These are phyloP conservation scores for Dromococcyx pavoninus DNA, from an alignment of 2,797 vertebrate genomes.

Conservation along the genomic window DNA sequence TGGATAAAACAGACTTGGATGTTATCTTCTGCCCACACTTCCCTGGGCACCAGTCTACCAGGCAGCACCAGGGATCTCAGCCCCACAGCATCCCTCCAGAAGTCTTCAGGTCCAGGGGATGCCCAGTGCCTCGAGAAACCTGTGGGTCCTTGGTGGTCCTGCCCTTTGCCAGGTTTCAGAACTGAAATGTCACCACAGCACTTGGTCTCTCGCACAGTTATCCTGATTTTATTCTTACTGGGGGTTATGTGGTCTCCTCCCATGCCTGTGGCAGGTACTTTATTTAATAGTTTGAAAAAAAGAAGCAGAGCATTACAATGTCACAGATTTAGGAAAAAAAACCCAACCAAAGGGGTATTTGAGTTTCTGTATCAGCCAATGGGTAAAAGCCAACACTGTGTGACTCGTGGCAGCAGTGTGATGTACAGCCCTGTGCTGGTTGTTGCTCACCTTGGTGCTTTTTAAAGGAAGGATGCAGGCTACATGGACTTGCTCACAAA, in stretches of 20 bases:
- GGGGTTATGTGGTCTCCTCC: neutral
- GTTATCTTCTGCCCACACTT: accelerated
- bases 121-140: neutral
- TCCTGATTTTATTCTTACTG: neutral
- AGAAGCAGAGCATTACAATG: neutral
- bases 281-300: neutral
- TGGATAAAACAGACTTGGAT: accelerated
- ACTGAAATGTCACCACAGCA: accelerated
- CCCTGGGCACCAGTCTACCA: neutral
- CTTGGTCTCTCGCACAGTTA: neutral
- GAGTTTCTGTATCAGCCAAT: neutral
- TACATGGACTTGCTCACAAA: neutral
- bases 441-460: neutral
- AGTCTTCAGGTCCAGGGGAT: neutral
- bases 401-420: neutral
- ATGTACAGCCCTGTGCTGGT: neutral
- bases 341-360: neutral
- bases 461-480: neutral
- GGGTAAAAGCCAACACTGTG: neutral
- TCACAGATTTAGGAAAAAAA: neutral
- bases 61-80: neutral
- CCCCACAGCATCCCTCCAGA: neutral
- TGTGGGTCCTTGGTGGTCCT: neutral
- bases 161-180: neutral
- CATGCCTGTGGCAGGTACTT: neutral